phyloP scores from a whole-genome alignment of 2,888 invertebrate species.

The Diplazon laetatorius region DNA sequence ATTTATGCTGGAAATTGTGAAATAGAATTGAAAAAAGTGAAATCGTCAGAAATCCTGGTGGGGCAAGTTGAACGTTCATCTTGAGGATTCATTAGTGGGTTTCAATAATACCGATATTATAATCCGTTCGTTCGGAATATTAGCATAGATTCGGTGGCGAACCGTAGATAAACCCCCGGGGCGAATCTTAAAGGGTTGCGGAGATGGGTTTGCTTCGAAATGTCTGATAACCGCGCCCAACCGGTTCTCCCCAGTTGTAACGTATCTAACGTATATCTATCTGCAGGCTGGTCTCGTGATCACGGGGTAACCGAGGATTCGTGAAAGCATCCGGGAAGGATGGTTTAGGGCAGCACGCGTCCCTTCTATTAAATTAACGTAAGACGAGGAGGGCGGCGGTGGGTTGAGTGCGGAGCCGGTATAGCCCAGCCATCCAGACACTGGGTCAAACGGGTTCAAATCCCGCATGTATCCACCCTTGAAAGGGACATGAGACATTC shows the following conservation, averaged over 20 bases:
- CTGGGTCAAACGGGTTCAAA: conserved; percentile 75
- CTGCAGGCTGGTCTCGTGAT: conserved; percentile 33
- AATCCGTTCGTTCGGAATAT: conserved; percentile 71
- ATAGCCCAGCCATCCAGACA: conserved; percentile 65
- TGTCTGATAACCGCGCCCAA: conserved; percentile 76
- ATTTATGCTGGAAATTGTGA: no score
- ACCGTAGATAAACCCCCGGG: conserved; percentile 74
- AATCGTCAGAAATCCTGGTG: not conserved
- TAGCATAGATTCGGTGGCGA: conserved; percentile 75
- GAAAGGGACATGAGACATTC: not conserved
- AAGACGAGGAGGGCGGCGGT: conserved; percentile 71
- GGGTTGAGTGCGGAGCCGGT: conserved; percentile 69
- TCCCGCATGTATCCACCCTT: conserved; percentile 43
- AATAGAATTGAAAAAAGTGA: no score
- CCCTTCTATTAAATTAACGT: conserved; percentile 81
- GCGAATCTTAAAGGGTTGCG: conserved; percentile 75
- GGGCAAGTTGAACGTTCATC: not conserved
- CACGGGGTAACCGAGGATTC: conserved; percentile 12
- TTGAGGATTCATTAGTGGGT: conserved; percentile 2
- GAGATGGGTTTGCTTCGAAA: conserved; percentile 60
- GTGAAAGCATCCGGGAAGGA: conserved; percentile 66
- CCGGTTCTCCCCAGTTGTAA: conserved; percentile 71
- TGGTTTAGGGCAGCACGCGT: conserved; percentile 77
- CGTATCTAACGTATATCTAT: conserved; percentile 74
- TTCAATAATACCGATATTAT: conserved; percentile 72